These are phyloP conservation scores for Leucosticte australis DNA, from an alignment of 2,113 vertebrate genomes.

Conservation along the genomic window DNA sequence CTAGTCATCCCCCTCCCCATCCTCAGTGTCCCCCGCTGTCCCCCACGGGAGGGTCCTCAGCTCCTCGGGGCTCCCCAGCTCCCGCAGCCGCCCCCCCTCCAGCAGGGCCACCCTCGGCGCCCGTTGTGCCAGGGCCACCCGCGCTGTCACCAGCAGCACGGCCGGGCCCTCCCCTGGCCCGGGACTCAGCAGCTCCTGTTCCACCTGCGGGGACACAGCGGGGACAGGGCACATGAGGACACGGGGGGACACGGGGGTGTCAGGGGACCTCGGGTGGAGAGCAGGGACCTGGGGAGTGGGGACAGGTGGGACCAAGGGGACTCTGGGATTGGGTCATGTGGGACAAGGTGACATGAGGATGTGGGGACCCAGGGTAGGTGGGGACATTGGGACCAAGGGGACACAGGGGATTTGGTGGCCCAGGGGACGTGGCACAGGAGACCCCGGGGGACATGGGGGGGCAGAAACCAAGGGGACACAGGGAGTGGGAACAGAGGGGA, in stretches of 20 bases:
- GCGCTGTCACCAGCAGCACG: not conserved
- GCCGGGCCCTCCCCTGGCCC: not conserved
- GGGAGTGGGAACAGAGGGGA: not conserved
- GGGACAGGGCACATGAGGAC: not conserved
- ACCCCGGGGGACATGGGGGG: not conserved
- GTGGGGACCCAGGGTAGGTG: not conserved
- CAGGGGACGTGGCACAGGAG: not conserved
- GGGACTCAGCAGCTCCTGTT: not conserved
- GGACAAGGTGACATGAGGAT: not conserved
- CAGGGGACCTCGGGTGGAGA: no score
- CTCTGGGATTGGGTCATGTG: no score
- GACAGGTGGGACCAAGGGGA: not conserved
- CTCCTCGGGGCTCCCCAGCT: not conserved
- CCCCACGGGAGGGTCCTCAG: not conserved
- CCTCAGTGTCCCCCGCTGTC: not conserved
- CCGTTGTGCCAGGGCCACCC: not conserved
- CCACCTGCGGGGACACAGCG: not conserved
- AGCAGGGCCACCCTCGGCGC: not conserved
- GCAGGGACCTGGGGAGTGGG: not conserved
- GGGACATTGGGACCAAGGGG: not conserved
- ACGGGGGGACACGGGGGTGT: accelerated
- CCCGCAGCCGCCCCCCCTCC: not conserved
- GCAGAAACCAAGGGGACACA: not conserved
- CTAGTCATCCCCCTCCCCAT: not conserved
- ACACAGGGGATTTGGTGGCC: not conserved